Evolutionary conservation across 2,888 invertebrate genomes (phyloP).

Genomic region (Lepidochrysops patricia): DNA sequence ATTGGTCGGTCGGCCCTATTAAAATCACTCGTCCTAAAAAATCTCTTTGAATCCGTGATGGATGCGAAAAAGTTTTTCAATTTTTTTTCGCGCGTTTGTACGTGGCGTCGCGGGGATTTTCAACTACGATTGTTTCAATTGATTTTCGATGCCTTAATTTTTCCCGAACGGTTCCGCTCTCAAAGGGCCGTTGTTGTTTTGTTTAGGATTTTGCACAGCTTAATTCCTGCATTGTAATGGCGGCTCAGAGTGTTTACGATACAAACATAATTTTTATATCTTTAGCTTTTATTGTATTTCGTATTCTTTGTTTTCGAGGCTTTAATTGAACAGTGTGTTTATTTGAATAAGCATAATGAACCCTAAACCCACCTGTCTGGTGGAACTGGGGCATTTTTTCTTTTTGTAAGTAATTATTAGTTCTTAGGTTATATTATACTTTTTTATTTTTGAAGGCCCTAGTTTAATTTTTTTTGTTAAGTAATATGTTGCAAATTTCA

Average conservation of each 20-base stretch:
- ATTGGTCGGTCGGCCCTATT: slow-evolving; percentile 26
- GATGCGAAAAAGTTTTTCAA: slow-evolving; percentile 30
- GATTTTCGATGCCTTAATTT: slow-evolving; percentile 25
- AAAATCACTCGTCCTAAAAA: slow-evolving; percentile 30
- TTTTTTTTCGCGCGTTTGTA: slow-evolving; percentile 25
- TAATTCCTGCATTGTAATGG: neutral
- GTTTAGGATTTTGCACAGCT: slow-evolving; percentile 4
- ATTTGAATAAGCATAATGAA: no score
- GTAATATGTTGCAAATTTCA: no score
- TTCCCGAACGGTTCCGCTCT: slow-evolving; percentile 20
- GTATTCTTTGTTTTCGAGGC: neutral
- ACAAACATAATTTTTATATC: neutral
- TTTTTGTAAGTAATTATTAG: no score
- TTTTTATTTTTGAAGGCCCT: no score
- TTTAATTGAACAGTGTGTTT: neutral
- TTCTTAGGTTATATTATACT: no score
- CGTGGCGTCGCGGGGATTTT: slow-evolving; percentile 20
- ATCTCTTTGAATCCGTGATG: slow-evolving; percentile 29
- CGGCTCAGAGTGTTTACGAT: neutral
- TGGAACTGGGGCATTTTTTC: no score
- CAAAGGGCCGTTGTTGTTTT: slow-evolving; percentile 1
- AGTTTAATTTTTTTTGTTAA: no score
- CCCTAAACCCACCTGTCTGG: no score
- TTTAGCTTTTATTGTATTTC: neutral
- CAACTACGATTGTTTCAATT: slow-evolving; percentile 25